phyloP scores from a whole-genome alignment of 2,888 invertebrate genomes.

The Apotomis betuletana region DNA sequence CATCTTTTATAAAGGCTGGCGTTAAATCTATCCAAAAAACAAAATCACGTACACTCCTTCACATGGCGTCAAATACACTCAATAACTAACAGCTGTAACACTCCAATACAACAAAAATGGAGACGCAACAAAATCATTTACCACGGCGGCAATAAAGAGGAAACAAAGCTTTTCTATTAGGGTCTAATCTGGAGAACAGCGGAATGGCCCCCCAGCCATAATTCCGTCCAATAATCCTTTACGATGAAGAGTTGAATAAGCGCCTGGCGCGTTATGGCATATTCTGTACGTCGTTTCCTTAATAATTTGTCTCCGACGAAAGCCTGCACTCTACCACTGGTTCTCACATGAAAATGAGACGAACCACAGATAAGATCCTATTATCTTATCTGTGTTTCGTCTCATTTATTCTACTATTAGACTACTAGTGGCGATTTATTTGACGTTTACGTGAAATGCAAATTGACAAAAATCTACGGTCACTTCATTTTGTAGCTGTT shows the following conservation, averaged over 20 bases:
- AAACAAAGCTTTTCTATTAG: constrained; percentile 60
- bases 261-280: constrained; percentile 63
- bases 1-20: too few species aligned
- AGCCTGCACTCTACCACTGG: constrained; percentile 46
- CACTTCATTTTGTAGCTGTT: too few species aligned
- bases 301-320: constrained; percentile 62
- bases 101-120: constrained; percentile 43
- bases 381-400: too few species aligned
- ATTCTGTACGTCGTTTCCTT: constrained; percentile 63
- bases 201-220: constrained; percentile 51
- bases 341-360: constrained; percentile 46
- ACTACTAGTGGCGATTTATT: too few species aligned
- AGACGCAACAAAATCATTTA: constrained; percentile 45
- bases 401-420: too few species aligned
- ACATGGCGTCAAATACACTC: not conserved
- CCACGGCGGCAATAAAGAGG: constrained; percentile 45
- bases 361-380: not conserved
- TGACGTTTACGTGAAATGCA: too few species aligned
- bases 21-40: too few species aligned
- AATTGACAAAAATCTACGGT: too few species aligned
- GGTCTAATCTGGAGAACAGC: constrained; percentile 55
- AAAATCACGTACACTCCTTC: constrained; percentile 8
- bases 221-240: constrained; percentile 64
- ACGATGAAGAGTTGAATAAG: constrained; percentile 65
- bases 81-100: constrained; percentile 37